These are phyloP conservation scores for Magallana angulata DNA, from an alignment of 1,140 invertebrate genomes.

Conservation along the genomic window DNA sequence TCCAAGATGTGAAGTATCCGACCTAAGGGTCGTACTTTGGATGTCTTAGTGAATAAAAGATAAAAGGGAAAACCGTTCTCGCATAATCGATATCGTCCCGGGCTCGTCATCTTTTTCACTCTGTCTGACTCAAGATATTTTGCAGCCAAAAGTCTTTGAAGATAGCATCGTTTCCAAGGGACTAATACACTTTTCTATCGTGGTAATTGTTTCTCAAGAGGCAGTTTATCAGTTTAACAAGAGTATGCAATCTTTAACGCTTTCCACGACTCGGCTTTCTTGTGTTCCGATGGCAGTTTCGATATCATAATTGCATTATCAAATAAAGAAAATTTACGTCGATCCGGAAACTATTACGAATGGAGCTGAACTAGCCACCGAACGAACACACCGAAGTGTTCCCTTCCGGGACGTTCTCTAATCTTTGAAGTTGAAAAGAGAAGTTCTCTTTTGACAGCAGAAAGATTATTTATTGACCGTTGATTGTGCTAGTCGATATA, in stretches of 20 bases:
- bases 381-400: conserved; percentile 30
- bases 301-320: conserved; percentile 38
- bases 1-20: conserved; percentile 33
- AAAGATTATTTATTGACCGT: conserved; percentile 34
- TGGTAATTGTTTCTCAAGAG: conserved; percentile 34
- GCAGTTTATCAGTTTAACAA: conserved; percentile 31
- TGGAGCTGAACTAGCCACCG: conserved; percentile 4
- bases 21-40: conserved; percentile 28
- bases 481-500: conserved; percentile 25
- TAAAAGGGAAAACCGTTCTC: conserved; percentile 16
- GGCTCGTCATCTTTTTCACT: conserved; percentile 35
- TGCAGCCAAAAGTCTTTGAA: conserved; percentile 37
- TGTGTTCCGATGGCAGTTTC: conserved; percentile 36
- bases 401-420: conserved; percentile 31
- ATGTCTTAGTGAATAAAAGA: conserved; percentile 29
- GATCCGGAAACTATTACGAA: conserved; percentile 26
- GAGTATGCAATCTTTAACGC: conserved; percentile 35
- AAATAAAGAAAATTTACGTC: conserved; percentile 36
- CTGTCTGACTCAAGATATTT: conserved; percentile 37
- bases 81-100: conserved; percentile 32
- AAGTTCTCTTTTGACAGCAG: conserved; percentile 33
- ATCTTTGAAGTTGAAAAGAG: conserved; percentile 36
- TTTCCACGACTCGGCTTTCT: conserved; percentile 28
- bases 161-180: conserved; percentile 29
- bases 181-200: conserved; percentile 38